A percentile compares a stretch with the other conserved stretches of the same genome.
Conservation (phyloP, 2,888 invertebrate genomes). For the Iselma pallidipennis region DNA sequence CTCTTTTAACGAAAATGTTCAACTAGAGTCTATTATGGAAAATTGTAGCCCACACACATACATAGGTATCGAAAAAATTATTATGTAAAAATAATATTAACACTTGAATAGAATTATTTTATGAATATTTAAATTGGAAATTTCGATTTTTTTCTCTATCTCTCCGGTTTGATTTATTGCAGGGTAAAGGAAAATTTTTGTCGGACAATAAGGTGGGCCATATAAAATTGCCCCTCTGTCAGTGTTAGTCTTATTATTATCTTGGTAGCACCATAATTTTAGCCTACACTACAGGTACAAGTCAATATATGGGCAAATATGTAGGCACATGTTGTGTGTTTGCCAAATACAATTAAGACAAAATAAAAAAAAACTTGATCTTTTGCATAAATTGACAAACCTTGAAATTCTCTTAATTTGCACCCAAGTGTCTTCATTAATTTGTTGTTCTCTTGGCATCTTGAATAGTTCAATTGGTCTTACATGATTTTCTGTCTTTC, state of each 20-base stretch:
- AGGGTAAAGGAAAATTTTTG: background rate
- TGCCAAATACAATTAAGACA: conserved; percentile 28
- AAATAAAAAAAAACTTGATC: background rate
- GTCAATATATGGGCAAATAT: conserved; percentile 33
- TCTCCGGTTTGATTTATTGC: background rate
- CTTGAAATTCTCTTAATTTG: background rate
- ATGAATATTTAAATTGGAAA: conserved; percentile 15
- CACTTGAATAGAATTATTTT: background rate
- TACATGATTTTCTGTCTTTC: no score
- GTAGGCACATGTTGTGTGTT: conserved; percentile 34
- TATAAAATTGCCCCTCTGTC: background rate
- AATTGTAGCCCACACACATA: conserved; percentile 1
- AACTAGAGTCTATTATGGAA: background rate
- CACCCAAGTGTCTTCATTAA: background rate
- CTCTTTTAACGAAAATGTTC: background rate
- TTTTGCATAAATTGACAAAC: background rate
- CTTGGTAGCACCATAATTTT: conserved; percentile 35
- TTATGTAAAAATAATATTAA: conserved; percentile 5
- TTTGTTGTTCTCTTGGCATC: background rate
- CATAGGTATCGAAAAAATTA: background rate
- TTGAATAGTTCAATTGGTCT: background rate
- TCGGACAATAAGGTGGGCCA: background rate
- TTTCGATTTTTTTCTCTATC: background rate
- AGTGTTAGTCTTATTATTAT: conserved; percentile 13
- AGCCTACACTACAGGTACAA: conserved; percentile 30